These are phyloP conservation scores for Coluber constrictor DNA, from an alignment of 2,797 vertebrate species.

Conservation along the genomic window DNA sequence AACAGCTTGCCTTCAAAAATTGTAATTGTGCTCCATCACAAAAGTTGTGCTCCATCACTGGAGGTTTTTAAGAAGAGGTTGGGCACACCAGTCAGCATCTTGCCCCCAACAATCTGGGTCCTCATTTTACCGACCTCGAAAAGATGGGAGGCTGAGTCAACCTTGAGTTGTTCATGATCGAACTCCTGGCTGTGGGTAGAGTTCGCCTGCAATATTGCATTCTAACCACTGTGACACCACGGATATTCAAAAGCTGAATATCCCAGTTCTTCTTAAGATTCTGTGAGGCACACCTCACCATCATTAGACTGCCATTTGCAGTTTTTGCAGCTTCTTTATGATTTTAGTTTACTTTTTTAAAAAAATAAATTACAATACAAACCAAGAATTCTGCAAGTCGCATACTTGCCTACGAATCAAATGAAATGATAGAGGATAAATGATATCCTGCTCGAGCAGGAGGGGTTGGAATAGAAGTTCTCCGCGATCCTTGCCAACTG, in stretches of 20 bases:
- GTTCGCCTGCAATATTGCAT: background rate
- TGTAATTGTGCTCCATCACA: background rate
- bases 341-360: background rate
- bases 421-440: background rate
- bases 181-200: background rate
- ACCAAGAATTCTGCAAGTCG: background rate
- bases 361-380: background rate
- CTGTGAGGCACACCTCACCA: background rate
- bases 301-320: background rate
- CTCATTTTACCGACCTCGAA: background rate
- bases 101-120: background rate
- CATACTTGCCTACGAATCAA: background rate
- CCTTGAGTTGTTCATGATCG: fast-evolving
- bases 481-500: background rate
- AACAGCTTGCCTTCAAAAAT: background rate
- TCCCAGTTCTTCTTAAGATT: background rate
- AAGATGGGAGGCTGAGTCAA: background rate
- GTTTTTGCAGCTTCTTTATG: background rate
- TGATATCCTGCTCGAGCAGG: background rate
- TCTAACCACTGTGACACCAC: background rate
- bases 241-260: background rate
- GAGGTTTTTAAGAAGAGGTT: background rate
- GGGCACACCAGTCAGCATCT: background rate
- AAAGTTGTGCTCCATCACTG: background rate
- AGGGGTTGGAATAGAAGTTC: too few relatives aligned